Conservation (phyloP, 1,140 invertebrate species). For the Zaprionus lachaisei region DNA sequence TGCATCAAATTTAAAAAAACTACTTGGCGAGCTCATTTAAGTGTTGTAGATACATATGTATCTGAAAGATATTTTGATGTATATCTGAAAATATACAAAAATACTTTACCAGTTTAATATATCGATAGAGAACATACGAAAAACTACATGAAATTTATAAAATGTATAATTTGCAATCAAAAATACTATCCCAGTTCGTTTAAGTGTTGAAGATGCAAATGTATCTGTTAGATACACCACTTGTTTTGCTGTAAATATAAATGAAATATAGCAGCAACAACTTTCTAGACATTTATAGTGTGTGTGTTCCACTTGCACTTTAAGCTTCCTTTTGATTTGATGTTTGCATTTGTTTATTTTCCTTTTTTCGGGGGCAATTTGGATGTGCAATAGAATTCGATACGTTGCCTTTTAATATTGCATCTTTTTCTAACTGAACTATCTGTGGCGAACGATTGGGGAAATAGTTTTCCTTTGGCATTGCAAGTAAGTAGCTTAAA, state of each 20-base stretch:
- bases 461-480: conserved; percentile 27
- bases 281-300: background rate
- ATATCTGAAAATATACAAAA: background rate
- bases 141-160: background rate
- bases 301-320: background rate
- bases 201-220: background rate
- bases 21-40: background rate
- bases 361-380: background rate
- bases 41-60: background rate
- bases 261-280: background rate
- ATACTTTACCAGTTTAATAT: background rate
- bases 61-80: background rate
- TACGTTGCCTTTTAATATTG: conserved; percentile 10
- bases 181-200: background rate
- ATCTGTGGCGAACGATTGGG: background rate
- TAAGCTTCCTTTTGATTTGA: conserved; percentile 3
- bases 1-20: background rate
- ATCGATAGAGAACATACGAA: background rate
- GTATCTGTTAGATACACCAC: background rate
- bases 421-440: background rate
- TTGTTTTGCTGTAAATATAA: background rate
- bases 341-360: background rate
- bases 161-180: background rate
- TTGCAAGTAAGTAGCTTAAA: conserved; percentile 54
- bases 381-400: conserved; percentile 3